Conservation (phyloP, 1,140 invertebrate species). For the Euborellia annulipes region DNA sequence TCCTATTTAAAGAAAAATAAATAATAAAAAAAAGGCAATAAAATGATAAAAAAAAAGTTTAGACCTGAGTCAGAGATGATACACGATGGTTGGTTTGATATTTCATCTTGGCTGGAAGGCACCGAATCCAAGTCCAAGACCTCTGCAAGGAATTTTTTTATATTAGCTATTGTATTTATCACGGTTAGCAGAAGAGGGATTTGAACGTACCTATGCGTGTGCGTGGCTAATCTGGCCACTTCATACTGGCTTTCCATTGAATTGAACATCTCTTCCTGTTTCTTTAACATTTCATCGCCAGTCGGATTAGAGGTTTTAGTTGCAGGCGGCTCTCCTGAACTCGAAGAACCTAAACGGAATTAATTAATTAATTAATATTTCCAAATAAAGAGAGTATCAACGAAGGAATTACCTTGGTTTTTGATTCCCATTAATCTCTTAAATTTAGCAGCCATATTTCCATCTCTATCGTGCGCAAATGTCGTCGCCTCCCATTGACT, state of each 20-base stretch:
- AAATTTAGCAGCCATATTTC: slow-evolving; percentile 85
- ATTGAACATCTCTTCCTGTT: slow-evolving; percentile 81
- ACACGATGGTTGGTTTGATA: too few relatives aligned
- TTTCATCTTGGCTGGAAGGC: too few relatives aligned
- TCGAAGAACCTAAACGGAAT: slow-evolving; percentile 7
- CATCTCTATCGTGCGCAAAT: slow-evolving; percentile 77
- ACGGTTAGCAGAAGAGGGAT: too few relatives aligned
- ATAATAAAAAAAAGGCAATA: too few relatives aligned
- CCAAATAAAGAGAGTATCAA: slow-evolving; percentile 2
- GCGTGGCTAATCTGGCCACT: slow-evolving; percentile 79
- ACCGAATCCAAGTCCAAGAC: too few relatives aligned
- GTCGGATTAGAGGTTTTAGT: slow-evolving; percentile 3
- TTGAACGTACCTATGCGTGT: slow-evolving; percentile 82
- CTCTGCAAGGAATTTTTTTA: too few relatives aligned
- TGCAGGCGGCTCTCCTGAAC: slow-evolving; percentile 5
- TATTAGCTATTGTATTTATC: too few relatives aligned
- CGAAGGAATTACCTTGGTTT: slow-evolving; percentile 28
- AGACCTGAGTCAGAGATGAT: too few relatives aligned
- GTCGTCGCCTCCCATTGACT: slow-evolving; percentile 60
- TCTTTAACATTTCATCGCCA: slow-evolving; percentile 42
- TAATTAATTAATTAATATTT: too few relatives aligned
- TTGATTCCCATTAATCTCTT: slow-evolving; percentile 91
- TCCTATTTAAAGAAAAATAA: too few relatives aligned
- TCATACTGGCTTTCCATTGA: slow-evolving; percentile 90
- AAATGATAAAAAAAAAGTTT: too few relatives aligned